Conservation (phyloP, 2,888 invertebrate genomes). For the Synergus japonicus region DNA sequence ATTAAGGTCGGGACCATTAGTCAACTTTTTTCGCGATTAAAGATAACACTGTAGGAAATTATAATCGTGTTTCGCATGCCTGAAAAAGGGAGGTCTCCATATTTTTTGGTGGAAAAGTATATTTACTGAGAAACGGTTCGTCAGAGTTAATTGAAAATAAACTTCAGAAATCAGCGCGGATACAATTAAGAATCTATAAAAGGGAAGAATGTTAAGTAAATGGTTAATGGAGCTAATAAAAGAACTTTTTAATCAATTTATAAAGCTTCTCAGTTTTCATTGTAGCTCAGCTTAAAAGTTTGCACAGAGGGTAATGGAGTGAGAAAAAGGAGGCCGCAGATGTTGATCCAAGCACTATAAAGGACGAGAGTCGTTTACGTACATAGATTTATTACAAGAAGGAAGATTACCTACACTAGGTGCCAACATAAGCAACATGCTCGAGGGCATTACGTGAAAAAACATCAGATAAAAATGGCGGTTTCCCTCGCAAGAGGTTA, state of each 20-base stretch:
- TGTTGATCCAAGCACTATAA: conserved; percentile 43
- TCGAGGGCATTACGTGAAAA: conserved; percentile 20
- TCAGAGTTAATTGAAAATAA: neutral
- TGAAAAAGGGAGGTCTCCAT: neutral
- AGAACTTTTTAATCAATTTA: neutral
- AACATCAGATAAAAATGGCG: neutral
- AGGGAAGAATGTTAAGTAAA: neutral
- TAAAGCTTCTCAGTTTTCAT: neutral
- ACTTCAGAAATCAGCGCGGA: neutral
- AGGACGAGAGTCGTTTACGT: conserved; percentile 65
- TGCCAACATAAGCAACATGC: conserved; percentile 32
- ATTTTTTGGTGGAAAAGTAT: neutral
- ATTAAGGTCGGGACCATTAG: neutral
- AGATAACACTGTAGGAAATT: neutral
- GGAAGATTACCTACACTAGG: conserved; percentile 55
- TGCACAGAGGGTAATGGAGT: conserved; percentile 61
- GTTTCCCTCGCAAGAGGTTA: conserved; percentile 12
- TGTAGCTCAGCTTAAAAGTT: conserved; percentile 30
- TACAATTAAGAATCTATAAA: neutral
- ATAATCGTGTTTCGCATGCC: neutral
- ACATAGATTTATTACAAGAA: conserved; percentile 65
- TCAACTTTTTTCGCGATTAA: neutral
- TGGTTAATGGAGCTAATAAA: neutral
- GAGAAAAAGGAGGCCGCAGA: conserved; percentile 64
- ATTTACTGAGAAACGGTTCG: neutral